These are phyloP conservation scores for Ispidina picta DNA, from an alignment of 2,797 vertebrate genomes.

Conservation along the genomic window DNA sequence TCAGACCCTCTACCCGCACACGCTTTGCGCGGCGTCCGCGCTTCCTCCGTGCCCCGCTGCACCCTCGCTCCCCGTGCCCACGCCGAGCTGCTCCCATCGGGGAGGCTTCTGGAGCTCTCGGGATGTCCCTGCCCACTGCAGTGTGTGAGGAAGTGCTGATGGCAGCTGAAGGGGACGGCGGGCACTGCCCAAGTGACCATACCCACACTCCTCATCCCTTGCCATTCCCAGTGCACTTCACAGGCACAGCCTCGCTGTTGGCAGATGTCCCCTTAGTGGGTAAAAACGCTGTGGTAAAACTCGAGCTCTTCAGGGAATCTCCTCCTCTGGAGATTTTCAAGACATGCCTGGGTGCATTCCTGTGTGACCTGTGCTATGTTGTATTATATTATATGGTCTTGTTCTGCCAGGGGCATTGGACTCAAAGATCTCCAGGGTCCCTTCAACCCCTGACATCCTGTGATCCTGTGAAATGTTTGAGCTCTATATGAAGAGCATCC, in stretches of 20 bases:
- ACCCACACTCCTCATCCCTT: too few relatives aligned
- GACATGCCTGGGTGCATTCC: too few relatives aligned
- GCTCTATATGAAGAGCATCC: not conserved
- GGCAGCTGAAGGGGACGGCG: not conserved
- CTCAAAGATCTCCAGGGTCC: too few relatives aligned
- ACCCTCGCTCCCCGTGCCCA: accelerated
- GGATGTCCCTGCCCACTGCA: not conserved
- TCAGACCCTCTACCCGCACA: too few relatives aligned
- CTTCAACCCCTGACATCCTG: too few relatives aligned
- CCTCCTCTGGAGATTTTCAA: too few relatives aligned
- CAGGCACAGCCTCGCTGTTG: accelerated
- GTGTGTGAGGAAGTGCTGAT: accelerated
- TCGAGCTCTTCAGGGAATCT: not conserved
- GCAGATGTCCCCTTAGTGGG: not conserved
- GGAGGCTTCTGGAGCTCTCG: not conserved
- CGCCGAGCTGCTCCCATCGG: not conserved
- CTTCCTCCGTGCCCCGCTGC: not conserved
- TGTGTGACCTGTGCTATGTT: too few relatives aligned
- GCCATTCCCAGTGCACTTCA: accelerated
- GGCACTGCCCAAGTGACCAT: accelerated
- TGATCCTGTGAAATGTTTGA: not conserved
- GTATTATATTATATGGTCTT: too few relatives aligned
- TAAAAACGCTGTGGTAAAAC: not conserved
- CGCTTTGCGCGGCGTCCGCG: not conserved
- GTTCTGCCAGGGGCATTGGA: too few relatives aligned